These are phyloP conservation scores for Schizopygopsis malacanthus DNA, from an alignment of 2,797 vertebrate genomes.

Conservation along the genomic window DNA sequence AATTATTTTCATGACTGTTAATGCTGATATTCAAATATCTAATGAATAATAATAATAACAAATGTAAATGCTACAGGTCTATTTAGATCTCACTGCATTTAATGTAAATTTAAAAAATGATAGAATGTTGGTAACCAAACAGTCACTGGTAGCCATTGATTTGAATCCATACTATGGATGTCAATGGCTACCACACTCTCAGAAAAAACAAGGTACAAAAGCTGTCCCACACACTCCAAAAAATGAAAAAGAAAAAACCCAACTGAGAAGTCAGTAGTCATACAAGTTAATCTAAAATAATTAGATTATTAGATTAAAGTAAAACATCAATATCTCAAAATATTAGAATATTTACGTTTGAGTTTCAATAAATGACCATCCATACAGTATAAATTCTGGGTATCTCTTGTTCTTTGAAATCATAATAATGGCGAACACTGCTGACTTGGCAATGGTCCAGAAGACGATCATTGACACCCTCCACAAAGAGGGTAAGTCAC, in stretches of 20 bases:
- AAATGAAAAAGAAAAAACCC: not conserved
- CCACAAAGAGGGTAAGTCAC: too few species aligned
- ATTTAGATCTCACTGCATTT: not conserved
- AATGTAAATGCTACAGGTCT: not conserved
- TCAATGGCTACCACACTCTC: not conserved
- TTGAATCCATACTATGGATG: not conserved
- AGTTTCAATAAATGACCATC: too few species aligned
- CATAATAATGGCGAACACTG: too few species aligned
- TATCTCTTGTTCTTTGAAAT: too few species aligned
- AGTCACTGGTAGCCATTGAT: not conserved
- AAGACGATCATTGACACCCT: too few species aligned
- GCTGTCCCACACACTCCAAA: not conserved
- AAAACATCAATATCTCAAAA: too few species aligned
- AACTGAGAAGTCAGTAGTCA: not conserved
- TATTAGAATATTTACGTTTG: too few species aligned
- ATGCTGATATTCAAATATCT: not conserved
- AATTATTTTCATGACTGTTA: not conserved
- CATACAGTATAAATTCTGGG: too few species aligned
- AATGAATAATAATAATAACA: not conserved
- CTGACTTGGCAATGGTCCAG: too few species aligned
- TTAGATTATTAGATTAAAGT: too few species aligned
- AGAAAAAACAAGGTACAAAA: not conserved
- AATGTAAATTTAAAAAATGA: not conserved
- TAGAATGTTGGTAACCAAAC: not conserved
- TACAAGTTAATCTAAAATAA: too few species aligned